Evolutionary conservation across 2,797 vertebrate species (phyloP), one percentile per base, ranked within the genome.

Genomic region (Pseudopleuronectes americanus): DNA sequence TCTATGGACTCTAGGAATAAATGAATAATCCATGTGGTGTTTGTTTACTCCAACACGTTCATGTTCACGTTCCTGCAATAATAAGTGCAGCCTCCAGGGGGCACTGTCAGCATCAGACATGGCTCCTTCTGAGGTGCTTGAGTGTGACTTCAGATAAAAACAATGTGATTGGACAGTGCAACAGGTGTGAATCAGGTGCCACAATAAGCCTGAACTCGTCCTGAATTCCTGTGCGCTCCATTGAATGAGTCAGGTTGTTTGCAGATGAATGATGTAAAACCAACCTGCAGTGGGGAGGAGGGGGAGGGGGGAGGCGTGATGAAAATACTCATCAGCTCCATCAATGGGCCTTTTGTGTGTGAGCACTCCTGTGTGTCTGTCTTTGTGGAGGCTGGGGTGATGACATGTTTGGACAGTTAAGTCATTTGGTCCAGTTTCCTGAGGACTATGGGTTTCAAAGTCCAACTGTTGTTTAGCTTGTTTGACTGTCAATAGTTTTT

Each of bases 261-360:
- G 23, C 12, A 1, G 12, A 38, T 38, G 36, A 38, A 55, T 26
- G 53, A 55, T 55, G 53, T 31, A 12, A 31, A 19, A 19, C 26
- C 53, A 31, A 26, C 57, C 57, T 45, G 41, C 58, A 61, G 36
- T 13, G 36, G 38, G 21, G 33, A 47, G n/a, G 8, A 55, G 9
- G 6, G 16, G 52, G 65, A 17, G 8, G 24, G 24, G 16, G 52
- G 65, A 17, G 12, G 8, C 2, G 33, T 26, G 51, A 17, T 70
- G 68, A 70, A 61, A 47, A 0, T 43, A 55, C 47, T 23, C 36
- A 45, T 43, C 2, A 28, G 47, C 36, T 23, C 26, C 28, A 36
- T 47, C 51, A 69, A 55, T 61, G 38, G 24, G 17, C 4, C 55
- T 3, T 57, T 21, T 58, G 62, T 55, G 38, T 67, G 38, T 28